phyloP scores from a whole-genome alignment of 2,113 vertebrate genomes.

The Podilymbus podiceps region DNA sequence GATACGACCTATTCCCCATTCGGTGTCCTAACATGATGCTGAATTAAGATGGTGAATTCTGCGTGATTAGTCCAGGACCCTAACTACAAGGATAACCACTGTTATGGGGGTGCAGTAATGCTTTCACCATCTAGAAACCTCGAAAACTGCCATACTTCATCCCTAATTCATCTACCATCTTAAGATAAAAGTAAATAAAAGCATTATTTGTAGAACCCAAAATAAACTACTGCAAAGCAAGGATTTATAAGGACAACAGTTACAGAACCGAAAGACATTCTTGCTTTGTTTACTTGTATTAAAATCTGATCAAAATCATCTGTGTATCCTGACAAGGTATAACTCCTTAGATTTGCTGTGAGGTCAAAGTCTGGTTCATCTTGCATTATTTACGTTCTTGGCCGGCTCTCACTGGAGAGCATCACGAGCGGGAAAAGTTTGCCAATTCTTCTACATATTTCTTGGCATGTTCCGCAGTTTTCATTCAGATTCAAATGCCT shows the following conservation, averaged over 20 bases:
- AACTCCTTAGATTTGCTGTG: not conserved
- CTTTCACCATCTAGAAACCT: not conserved
- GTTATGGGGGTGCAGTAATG: not conserved
- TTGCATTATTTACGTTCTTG: conserved; percentile 11
- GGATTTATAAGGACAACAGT: not conserved
- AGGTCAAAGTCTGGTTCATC: not conserved
- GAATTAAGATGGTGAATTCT: not conserved
- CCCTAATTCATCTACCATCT: not conserved
- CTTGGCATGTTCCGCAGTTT: conserved; percentile 24
- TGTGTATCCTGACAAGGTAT: not conserved
- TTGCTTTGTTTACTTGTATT: not conserved
- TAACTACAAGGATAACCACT: not conserved
- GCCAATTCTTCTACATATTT: conserved; percentile 15
- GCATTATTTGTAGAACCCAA: not conserved
- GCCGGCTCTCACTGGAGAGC: not conserved
- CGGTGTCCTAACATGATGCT: not conserved
- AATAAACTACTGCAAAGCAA: not conserved
- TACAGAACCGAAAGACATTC: not conserved
- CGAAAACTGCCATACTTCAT: not conserved
- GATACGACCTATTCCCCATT: not conserved
- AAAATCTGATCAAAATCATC: not conserved
- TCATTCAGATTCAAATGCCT: conserved; percentile 56
- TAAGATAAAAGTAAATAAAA: not conserved
- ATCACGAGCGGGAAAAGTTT: not conserved
- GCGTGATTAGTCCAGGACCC: not conserved